Conservation (phyloP, 2,888 invertebrate species). For the Phymatocera aterrima region DNA sequence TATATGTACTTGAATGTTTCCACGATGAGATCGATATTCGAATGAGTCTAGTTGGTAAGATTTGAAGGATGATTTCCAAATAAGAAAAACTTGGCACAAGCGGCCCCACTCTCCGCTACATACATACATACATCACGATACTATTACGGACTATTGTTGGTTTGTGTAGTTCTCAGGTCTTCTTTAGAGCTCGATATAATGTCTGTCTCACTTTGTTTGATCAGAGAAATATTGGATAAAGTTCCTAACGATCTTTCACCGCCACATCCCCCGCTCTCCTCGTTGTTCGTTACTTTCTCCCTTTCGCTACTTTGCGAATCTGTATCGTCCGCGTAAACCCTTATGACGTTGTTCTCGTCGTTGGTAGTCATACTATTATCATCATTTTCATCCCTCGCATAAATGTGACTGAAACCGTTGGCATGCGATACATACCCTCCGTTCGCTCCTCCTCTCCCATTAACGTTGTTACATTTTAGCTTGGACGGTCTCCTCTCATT, state of each 20-base stretch:
- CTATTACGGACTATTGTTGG: constrained; percentile 40
- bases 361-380: constrained; percentile 50
- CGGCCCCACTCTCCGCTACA: too few relatives aligned
- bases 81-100: too few relatives aligned
- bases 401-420: constrained; percentile 59
- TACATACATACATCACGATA: constrained; percentile 13
- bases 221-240: constrained; percentile 25
- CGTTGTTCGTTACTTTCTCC: constrained; percentile 32
- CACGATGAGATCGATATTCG: too few relatives aligned
- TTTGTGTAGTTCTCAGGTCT: constrained; percentile 33
- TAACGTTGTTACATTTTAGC: constrained; percentile 56
- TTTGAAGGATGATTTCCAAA: too few relatives aligned
- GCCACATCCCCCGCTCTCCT: not conserved
- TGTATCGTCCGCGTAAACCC: constrained; percentile 66
- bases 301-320: constrained; percentile 61
- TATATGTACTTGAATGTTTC: too few relatives aligned
- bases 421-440: constrained; percentile 37
- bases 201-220: constrained; percentile 16
- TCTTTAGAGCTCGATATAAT: constrained; percentile 21
- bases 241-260: constrained; percentile 22
- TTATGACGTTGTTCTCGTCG: constrained; percentile 56
- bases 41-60: too few relatives aligned
- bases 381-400: constrained; percentile 53
- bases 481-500: constrained; percentile 71
- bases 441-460: constrained; percentile 42